Evolutionary conservation across 2,888 invertebrate genomes (phyloP).

Genomic region (Thumatha senex): DNA sequence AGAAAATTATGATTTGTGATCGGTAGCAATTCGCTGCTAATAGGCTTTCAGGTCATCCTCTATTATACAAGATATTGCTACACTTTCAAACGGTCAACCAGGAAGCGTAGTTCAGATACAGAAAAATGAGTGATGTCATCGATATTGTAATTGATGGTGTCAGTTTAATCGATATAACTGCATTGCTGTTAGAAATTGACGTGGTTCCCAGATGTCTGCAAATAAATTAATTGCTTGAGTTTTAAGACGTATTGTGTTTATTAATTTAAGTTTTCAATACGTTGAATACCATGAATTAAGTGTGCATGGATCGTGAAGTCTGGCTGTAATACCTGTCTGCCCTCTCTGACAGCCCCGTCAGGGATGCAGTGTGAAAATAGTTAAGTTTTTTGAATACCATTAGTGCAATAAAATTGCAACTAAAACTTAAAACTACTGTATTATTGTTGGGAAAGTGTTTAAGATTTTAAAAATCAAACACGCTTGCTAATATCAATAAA

Average conservation of each 20-base stretch:
- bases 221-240: no score
- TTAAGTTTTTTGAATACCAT: no score
- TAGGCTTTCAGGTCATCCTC: slow-evolving; percentile 32
- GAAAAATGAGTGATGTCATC: not conserved
- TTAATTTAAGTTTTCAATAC: no score
- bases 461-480: not conserved
- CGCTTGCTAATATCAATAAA: slow-evolving; percentile 1
- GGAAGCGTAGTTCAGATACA: not conserved
- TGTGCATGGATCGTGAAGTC: no score
- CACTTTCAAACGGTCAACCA: not conserved
- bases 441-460: no score
- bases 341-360: no score
- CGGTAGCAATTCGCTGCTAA: slow-evolving; percentile 38
- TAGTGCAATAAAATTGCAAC: no score
- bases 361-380: no score
- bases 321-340: no score
- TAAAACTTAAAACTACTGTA: no score
- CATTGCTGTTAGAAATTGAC: not conserved
- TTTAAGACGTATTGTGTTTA: no score
- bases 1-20: slow-evolving; percentile 60
- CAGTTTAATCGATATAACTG: not conserved
- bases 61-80: slow-evolving; percentile 17
- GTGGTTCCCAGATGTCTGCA: not conserved
- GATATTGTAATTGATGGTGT: not conserved
- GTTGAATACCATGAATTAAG: no score